These are phyloP conservation scores for Agrochola lychnidis DNA, from an alignment of 2,888 invertebrate species.

Conservation along the genomic window DNA sequence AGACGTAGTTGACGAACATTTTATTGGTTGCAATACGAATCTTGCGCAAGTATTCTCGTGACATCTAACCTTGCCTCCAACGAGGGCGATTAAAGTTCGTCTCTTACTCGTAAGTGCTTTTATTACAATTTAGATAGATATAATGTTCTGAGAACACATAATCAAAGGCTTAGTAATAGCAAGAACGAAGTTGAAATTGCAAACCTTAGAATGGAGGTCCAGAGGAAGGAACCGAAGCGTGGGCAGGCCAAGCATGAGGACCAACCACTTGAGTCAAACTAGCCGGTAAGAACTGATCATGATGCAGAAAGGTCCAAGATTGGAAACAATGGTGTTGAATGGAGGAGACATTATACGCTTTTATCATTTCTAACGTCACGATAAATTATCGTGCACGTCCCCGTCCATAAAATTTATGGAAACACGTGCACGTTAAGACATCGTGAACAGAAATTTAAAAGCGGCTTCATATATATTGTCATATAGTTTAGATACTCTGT, in stretches of 20 bases:
- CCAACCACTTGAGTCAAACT: background rate
- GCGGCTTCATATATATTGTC: too few species aligned
- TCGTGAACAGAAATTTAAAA: too few species aligned
- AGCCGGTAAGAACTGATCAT: background rate
- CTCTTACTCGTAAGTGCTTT: background rate
- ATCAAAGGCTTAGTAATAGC: background rate
- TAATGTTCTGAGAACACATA: background rate
- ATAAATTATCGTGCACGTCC: too few species aligned
- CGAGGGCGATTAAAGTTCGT: constrained; percentile 14
- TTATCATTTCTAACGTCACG: too few species aligned
- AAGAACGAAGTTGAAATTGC: background rate
- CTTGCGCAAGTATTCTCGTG: constrained; percentile 26
- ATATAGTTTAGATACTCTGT: too few species aligned
- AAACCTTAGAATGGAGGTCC: background rate
- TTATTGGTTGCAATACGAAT: background rate
- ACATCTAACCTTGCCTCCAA: constrained; percentile 28
- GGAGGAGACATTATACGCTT: background rate
- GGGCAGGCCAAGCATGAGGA: background rate
- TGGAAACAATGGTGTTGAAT: background rate
- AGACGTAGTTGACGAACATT: background rate
- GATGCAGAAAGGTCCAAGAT: too few species aligned
- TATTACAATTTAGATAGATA: constrained; percentile 11
- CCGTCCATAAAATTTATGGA: too few species aligned
- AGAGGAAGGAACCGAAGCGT: background rate
- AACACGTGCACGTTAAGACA: too few species aligned